Conservation (phyloP, 92 coral and sea anemone genomes). For the Phenganax stokvisi region DNA sequence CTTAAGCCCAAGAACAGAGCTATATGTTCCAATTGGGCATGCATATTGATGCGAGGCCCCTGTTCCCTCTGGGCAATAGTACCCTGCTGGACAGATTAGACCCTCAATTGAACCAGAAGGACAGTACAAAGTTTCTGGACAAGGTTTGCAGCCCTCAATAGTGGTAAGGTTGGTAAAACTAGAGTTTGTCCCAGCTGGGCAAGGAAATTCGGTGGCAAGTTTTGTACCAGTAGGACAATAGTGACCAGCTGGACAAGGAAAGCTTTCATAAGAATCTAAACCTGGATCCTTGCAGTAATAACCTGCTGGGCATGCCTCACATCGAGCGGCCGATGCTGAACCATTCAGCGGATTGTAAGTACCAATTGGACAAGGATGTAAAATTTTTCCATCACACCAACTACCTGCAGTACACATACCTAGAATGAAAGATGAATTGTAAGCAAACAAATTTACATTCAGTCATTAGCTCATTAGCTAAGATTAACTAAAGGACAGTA, state of each 20-base stretch:
- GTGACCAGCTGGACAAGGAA: slow-evolving; percentile 75
- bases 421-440: slow-evolving; percentile 23
- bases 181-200: slow-evolving; percentile 94
- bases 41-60: slow-evolving; percentile 75
- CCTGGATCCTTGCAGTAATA: slow-evolving; percentile 80
- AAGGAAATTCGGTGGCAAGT: slow-evolving; percentile 79
- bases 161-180: slow-evolving; percentile 62
- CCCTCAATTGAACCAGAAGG: slow-evolving; percentile 67
- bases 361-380: slow-evolving; percentile 82
- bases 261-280: slow-evolving; percentile 55
- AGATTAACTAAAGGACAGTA: no score
- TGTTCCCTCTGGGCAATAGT: slow-evolving; percentile 91
- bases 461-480: no score
- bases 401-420: slow-evolving; percentile 86
- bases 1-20: slow-evolving; percentile 62
- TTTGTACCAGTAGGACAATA: slow-evolving; percentile 92
- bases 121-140: slow-evolving; percentile 78
- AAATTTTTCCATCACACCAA: slow-evolving; percentile 90
- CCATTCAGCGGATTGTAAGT: slow-evolving; percentile 75
- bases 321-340: slow-evolving; percentile 57
- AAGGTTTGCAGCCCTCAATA: slow-evolving; percentile 67
- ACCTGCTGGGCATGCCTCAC: slow-evolving; percentile 76
- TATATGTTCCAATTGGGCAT: slow-evolving; percentile 88
- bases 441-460: no score
- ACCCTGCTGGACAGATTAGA: slow-evolving; percentile 74